These are phyloP conservation scores for Chrysina gloriosa DNA, from an alignment of 2,888 invertebrate genomes.

Conservation along the genomic window DNA sequence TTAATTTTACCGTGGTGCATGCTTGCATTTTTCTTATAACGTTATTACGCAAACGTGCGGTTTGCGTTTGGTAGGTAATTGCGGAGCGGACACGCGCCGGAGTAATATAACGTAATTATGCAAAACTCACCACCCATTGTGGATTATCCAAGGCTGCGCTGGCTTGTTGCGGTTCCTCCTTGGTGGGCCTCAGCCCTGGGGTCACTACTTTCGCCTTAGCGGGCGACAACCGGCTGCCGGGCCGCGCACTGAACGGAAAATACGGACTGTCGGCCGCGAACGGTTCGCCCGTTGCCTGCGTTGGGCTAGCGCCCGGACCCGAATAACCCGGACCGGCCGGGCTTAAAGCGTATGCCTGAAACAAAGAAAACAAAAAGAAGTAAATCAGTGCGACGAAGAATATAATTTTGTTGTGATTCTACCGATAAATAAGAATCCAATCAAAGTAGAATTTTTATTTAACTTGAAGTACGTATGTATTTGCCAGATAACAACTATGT, in stretches of 20 bases:
- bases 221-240: constrained; percentile 64
- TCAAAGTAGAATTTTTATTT: neutral
- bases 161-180: constrained; percentile 58
- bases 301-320: constrained; percentile 64
- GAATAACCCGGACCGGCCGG: constrained; percentile 64
- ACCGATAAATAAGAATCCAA: too few species aligned
- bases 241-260: constrained; percentile 75
- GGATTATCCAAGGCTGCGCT: constrained; percentile 60
- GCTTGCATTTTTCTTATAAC: too few species aligned
- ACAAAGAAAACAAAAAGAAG: constrained; percentile 50
- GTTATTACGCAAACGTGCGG: too few species aligned
- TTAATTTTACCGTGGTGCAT: too few species aligned
- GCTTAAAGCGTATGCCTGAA: constrained; percentile 64
- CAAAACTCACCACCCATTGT: constrained; percentile 58
- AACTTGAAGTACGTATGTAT: too few species aligned
- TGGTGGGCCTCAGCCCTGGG: constrained; percentile 56
- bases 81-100: too few species aligned
- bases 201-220: constrained; percentile 61
- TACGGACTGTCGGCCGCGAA: constrained; percentile 72
- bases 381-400: constrained; percentile 13
- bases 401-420: too few species aligned
- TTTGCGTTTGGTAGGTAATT: too few species aligned
- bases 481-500: too few species aligned
- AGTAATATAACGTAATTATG: constrained; percentile 6
- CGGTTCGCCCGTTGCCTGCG: constrained; percentile 69